Conservation (phyloP, 2,797 vertebrate genomes). For the Macropus fuliginosus region DNA sequence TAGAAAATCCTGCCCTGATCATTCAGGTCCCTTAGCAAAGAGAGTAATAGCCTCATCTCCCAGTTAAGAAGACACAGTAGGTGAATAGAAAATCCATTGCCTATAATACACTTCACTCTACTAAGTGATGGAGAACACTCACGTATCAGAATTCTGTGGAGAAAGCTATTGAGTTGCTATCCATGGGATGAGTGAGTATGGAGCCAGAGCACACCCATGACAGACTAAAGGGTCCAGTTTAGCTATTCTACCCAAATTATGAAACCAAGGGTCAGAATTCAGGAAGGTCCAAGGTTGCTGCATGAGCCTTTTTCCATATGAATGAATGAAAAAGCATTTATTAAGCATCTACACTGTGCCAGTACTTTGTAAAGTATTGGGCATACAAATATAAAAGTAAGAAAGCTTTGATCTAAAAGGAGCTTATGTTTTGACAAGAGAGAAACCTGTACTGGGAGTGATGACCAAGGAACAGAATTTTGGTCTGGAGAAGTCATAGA, state of each 20-base stretch:
- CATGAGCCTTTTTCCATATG: background rate
- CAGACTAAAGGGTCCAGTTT: background rate
- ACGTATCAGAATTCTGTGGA: background rate
- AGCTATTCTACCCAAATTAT: background rate
- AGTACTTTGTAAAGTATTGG: background rate
- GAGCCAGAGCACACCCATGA: background rate
- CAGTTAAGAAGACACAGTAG: background rate
- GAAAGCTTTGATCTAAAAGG: background rate
- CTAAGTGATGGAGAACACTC: background rate
- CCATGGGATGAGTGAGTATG: background rate
- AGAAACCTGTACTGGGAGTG: background rate
- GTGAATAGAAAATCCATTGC: background rate
- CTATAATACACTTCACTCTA: background rate
- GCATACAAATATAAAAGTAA: background rate
- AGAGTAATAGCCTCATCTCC: background rate
- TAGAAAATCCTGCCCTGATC: background rate
- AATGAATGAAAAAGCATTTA: background rate
- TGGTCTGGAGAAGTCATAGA: background rate
- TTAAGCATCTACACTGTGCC: background rate
- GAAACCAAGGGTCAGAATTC: background rate
- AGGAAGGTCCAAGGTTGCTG: background rate
- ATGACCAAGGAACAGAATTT: background rate
- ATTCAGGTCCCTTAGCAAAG: background rate
- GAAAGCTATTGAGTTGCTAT: background rate
- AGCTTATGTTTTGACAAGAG: background rate